Evolutionary conservation across 2,797 vertebrate species (phyloP).

Genomic region (Lemur catta): DNA sequence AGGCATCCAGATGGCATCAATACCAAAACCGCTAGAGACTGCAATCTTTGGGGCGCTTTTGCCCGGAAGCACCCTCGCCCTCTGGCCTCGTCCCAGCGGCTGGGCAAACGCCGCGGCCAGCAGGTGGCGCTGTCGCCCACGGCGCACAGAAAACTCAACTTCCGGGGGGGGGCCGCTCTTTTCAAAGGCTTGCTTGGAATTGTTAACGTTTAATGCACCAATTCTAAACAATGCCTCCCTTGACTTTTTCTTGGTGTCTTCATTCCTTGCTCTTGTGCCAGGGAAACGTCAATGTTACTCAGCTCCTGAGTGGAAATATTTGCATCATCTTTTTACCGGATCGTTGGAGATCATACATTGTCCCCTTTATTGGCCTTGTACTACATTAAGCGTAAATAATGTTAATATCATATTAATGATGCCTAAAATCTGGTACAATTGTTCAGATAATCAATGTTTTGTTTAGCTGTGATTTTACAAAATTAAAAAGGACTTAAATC

Average conservation of each 20-base stretch:
- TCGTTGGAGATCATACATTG: background rate
- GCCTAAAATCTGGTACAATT: background rate
- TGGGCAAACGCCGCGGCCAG: background rate
- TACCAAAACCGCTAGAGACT: background rate
- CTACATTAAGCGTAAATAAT: background rate
- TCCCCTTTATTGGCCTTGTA: background rate
- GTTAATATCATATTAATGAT: background rate
- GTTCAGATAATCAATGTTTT: background rate
- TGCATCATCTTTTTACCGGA: background rate
- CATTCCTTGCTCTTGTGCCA: background rate
- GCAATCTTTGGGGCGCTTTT: background rate
- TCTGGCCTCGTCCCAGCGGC: fast-evolving
- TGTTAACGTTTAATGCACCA: background rate
- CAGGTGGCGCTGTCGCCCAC: conserved; percentile 57
- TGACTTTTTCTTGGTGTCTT: background rate
- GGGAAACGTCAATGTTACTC: background rate
- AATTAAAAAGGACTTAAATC: background rate
- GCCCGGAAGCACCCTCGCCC: fast-evolving
- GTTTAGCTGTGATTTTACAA: conserved; percentile 23
- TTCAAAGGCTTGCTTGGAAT: background rate
- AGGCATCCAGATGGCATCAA: background rate
- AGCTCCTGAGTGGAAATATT: background rate
- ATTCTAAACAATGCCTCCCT: background rate
- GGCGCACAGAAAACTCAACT: background rate
- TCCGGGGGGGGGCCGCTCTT: fast-evolving